Conservation (phyloP, 1,140 invertebrate species). For the Microplitis mediator region DNA sequence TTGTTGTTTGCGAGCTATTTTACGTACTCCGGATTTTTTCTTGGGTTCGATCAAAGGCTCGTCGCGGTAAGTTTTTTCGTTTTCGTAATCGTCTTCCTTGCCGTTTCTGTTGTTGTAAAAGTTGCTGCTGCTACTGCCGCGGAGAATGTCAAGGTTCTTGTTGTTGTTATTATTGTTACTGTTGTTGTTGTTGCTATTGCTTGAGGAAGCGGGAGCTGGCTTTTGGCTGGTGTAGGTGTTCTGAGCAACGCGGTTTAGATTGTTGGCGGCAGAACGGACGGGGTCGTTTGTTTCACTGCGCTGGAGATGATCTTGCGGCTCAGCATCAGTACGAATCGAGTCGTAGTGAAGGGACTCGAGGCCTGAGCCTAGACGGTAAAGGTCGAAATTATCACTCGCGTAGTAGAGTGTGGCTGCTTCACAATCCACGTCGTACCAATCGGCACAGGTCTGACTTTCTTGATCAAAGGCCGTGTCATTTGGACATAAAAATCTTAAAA, state of each 20-base stretch:
- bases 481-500: conserved; percentile 81
- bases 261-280: conserved; percentile 55
- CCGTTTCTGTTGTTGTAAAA: conserved; percentile 71
- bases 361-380: conserved; percentile 77
- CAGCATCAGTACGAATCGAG: conserved; percentile 66
- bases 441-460: conserved; percentile 88
- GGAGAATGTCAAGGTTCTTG: conserved; percentile 62
- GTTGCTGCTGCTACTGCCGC: conserved; percentile 71
- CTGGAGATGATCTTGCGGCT: conserved; percentile 76
- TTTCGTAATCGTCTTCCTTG: conserved; percentile 66
- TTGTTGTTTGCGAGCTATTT: conserved; percentile 53
- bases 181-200: conserved; percentile 38
- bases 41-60: conserved; percentile 51
- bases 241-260: conserved; percentile 45
- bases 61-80: conserved; percentile 57
- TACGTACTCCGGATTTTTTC: conserved; percentile 54
- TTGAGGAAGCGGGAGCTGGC: background rate
- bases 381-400: conserved; percentile 82
- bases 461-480: conserved; percentile 92
- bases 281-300: conserved; percentile 75
- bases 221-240: conserved; percentile 44
- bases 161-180: conserved; percentile 46
- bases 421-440: conserved; percentile 88
- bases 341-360: conserved; percentile 56
- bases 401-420: conserved; percentile 78